These are phyloP conservation scores for Decapterus maruadsi DNA, from an alignment of 2,797 vertebrate species.

Conservation along the genomic window DNA sequence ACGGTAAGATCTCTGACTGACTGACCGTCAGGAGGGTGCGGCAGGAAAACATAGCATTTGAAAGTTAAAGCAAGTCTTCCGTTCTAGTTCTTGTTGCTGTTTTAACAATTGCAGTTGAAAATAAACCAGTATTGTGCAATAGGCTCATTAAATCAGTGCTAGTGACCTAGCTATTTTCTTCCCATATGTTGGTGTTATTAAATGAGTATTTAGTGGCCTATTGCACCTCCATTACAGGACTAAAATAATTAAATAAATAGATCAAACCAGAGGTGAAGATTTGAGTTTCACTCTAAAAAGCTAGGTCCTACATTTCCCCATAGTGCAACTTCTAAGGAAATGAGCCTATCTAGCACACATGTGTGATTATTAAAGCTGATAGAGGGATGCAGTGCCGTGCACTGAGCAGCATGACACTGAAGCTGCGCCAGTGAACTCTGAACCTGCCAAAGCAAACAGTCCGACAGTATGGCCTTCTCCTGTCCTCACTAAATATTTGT, in stretches of 20 bases:
- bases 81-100: no score
- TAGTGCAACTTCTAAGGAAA: background rate
- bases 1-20: background rate
- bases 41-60: background rate
- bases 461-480: background rate
- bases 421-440: conserved; percentile 39
- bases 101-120: no score
- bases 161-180: no score
- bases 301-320: background rate
- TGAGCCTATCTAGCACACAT: conserved; percentile 21
- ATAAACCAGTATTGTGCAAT: no score
- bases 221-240: background rate
- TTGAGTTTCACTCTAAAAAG: no score
- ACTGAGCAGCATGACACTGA: background rate
- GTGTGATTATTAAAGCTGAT: background rate
- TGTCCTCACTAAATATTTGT: background rate
- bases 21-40: background rate
- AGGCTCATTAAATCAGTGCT: no score
- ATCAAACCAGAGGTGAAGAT: no score
- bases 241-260: no score
- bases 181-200: no score
- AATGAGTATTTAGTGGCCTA: background rate
- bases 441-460: conserved; percentile 48
- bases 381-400: background rate
- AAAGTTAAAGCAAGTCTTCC: no score